Base-by-base conservation (phyloP, 2,113 vertebrate genomes). In the Ammodytes marinus region DNA sequence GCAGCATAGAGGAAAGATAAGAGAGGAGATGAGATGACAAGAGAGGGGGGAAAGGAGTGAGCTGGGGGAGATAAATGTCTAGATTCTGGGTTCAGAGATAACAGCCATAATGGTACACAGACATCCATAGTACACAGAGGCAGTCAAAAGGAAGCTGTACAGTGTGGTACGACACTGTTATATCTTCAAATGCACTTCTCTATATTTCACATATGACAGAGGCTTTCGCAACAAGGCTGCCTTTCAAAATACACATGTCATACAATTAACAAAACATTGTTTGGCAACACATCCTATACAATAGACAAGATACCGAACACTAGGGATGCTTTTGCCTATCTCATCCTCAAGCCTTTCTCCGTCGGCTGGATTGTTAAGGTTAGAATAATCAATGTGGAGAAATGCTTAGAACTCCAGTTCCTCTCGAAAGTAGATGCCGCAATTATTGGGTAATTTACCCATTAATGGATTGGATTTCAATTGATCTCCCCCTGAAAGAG, bases 61-160 rank as follows among this genome's bases (percentile, higher is more conserved):
- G 73, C 77, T 63, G 76, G 45, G 83, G 79, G 80, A 90, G 86
- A 88, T 89, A 63, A 79, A 89, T 84, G 89, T 86, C 88, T 77
- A 74, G 77, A 89, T 91, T 74, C 19, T 69, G 61, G 69, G 70
- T 79, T 79, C 46, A 78, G 75, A 89, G 85, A 86, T 86, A 91
- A 89, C 76, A 87, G 60, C 67, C 53, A 84, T 86, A 85, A 89
- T 84, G 77, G 82, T 65, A 80, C 78, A 90, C 80, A 80, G 80
- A 90, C 80, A 80, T 88, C 65, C 54, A 68, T 39, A 27, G 66
- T 66, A 84, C 77, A 89, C 79, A 90, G 68, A 68, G 52, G 68
- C 54, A 55, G 63, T 64, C 61, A 52, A 88, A 64, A 80, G 39
- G 69, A 77, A 73, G 79, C 65, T 69, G 73, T 42, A 59, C 46